Evolutionary conservation across 2,888 invertebrate species (phyloP).

Genomic region (Pristionchus entomophagus): DNA sequence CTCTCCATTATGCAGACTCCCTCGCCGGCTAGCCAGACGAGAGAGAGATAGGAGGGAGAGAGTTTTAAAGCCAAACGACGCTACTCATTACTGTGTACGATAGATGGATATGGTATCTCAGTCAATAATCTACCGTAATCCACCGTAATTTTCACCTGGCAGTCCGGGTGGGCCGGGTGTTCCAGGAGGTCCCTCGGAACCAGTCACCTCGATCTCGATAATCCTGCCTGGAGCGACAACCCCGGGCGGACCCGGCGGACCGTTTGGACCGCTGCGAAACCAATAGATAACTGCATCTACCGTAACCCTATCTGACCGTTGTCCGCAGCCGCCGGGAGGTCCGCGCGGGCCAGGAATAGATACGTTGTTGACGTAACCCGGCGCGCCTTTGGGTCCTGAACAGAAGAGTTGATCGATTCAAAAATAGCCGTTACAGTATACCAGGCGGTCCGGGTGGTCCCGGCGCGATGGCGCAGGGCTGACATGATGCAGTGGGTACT

Average conservation of each 20-base stretch:
- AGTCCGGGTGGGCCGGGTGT: not conserved
- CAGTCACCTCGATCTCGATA: constrained; percentile 15
- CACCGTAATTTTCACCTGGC: too few relatives aligned
- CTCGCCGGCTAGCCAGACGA: too few relatives aligned
- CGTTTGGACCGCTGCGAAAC: not conserved
- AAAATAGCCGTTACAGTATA: not conserved
- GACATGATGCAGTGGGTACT: not conserved
- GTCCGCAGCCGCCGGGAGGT: not conserved
- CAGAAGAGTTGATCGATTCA: not conserved
- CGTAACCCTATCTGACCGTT: not conserved
- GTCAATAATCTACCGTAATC: too few relatives aligned
- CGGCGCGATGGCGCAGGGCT: not conserved
- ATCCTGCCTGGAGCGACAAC: not conserved
- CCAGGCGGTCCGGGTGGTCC: constrained; percentile 37
- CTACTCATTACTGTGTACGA: too few relatives aligned
- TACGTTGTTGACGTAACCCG: not conserved
- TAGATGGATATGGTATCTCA: too few relatives aligned
- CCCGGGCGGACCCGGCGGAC: not conserved
- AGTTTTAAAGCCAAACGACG: too few relatives aligned
- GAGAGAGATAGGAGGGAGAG: too few relatives aligned
- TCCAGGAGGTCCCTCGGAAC: not conserved
- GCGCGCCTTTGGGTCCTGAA: constrained; percentile 1
- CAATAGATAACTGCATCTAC: not conserved
- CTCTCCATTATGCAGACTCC: too few relatives aligned
- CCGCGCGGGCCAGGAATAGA: not conserved